These are phyloP conservation scores for Drosophila formosana DNA, from an alignment of 2,888 invertebrate genomes.

Conservation along the genomic window DNA sequence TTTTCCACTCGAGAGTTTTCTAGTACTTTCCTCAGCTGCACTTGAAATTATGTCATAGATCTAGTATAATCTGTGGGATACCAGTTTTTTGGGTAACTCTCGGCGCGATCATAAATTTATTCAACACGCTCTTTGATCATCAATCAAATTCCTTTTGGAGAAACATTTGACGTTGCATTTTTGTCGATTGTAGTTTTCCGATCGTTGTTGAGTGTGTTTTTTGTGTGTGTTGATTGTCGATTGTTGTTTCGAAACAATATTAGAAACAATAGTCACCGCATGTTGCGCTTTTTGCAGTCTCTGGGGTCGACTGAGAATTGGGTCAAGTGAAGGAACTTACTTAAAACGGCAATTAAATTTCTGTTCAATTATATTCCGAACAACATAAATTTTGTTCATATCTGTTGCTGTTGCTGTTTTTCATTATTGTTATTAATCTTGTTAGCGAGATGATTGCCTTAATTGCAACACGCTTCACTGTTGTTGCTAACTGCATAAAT, in stretches of 20 bases:
- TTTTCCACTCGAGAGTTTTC: constrained; percentile 25
- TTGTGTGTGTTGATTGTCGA: constrained; percentile 8
- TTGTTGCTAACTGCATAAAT: constrained; percentile 55
- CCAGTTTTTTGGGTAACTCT: constrained; percentile 16
- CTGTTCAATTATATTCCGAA: constrained; percentile 58
- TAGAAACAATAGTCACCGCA: constrained; percentile 19
- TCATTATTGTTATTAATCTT: constrained; percentile 48
- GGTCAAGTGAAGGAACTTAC: constrained; percentile 76
- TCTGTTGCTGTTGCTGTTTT: constrained; percentile 17
- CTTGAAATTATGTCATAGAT: constrained; percentile 18
- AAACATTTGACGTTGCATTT: constrained; percentile 33
- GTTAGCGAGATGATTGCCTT: constrained; percentile 55
- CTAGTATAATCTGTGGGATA: constrained; percentile 14
- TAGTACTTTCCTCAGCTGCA: constrained; percentile 17
- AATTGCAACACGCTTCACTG: constrained; percentile 60
- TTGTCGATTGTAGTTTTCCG: constrained; percentile 13
- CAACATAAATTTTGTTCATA: constrained; percentile 56
- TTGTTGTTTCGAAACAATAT: constrained; percentile 27
- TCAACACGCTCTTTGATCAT: constrained; percentile 39
- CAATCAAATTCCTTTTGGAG: constrained; percentile 32
- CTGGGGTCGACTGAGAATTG: constrained; percentile 70
- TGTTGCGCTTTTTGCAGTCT: constrained; percentile 22
- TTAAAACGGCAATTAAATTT: constrained; percentile 75
- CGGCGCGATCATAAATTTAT: constrained; percentile 16
- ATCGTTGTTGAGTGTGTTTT: neutral